These are phyloP conservation scores for Marmota flaviventris DNA, from an alignment of 2,113 vertebrate genomes.

Conservation along the genomic window DNA sequence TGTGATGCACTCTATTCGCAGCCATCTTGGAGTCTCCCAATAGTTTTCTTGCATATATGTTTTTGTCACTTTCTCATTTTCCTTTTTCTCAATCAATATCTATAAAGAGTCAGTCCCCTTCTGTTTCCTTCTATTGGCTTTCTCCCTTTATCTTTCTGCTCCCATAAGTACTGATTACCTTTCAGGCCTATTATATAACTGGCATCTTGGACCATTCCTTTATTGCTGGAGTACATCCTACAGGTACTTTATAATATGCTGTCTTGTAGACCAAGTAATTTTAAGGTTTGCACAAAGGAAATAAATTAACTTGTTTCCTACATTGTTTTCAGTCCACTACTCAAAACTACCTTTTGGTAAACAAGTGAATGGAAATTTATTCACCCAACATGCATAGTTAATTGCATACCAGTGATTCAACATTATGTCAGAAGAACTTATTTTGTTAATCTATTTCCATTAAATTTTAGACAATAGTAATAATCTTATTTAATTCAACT, in stretches of 20 bases:
- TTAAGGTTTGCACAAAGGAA: background rate
- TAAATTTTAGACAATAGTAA: background rate
- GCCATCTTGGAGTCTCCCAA: background rate
- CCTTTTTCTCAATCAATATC: background rate
- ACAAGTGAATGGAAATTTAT: background rate
- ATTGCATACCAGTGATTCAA: background rate
- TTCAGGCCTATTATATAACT: background rate
- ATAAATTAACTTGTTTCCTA: background rate
- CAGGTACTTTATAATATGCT: background rate
- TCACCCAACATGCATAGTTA: background rate
- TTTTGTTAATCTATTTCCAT: background rate
- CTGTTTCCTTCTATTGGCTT: background rate
- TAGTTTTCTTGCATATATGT: background rate
- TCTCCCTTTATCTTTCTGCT: background rate
- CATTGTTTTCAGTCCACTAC: background rate
- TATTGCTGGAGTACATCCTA: background rate
- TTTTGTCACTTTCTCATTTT: constrained; percentile 13
- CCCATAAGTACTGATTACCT: background rate
- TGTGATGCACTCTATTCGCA: too few relatives aligned
- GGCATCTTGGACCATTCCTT: background rate
- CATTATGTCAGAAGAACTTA: background rate
- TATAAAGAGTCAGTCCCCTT: background rate
- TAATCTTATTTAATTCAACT: constrained; percentile 10
- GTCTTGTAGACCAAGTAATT: background rate
- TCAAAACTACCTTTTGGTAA: background rate